These are phyloP conservation scores for Megalops cyprinoides DNA, from an alignment of 2,797 vertebrate genomes.

Conservation along the genomic window DNA sequence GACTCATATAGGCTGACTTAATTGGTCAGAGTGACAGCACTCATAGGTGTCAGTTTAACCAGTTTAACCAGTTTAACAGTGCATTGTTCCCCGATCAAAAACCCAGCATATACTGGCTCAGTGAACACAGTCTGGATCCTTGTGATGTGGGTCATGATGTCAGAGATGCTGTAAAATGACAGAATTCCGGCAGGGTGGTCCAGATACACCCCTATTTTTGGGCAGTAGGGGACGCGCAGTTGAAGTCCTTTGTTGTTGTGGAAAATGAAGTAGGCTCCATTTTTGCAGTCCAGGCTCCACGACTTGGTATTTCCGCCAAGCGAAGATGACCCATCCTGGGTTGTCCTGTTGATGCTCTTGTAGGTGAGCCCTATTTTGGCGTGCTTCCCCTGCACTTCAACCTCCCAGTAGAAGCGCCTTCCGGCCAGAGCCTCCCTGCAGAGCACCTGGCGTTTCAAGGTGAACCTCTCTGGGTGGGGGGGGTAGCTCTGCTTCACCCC, in stretches of 20 bases:
- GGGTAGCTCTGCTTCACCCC: background rate
- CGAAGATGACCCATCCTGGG: slow-evolving; percentile 33
- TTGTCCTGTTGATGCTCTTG: slow-evolving; percentile 53
- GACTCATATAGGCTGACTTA: no score
- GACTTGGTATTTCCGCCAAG: slow-evolving; percentile 61
- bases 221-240: slow-evolving; percentile 42
- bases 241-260: slow-evolving; percentile 42
- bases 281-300: slow-evolving; percentile 64
- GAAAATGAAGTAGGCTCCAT: slow-evolving; percentile 53
- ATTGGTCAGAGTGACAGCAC: no score
- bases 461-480: slow-evolving; percentile 42
- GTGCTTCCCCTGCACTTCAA: slow-evolving; percentile 57
- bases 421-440: slow-evolving; percentile 59
- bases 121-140: slow-evolving; percentile 49
- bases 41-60: no score
- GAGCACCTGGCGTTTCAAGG: slow-evolving; percentile 52
- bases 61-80: slow-evolving; percentile 56
- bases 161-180: slow-evolving; percentile 62
- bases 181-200: slow-evolving; percentile 55
- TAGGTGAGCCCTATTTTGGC: slow-evolving; percentile 63
- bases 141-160: slow-evolving; percentile 61
- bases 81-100: slow-evolving; percentile 61
- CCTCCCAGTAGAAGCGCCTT: slow-evolving; percentile 62
- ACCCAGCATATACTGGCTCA: slow-evolving; percentile 63
- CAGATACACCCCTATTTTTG: slow-evolving; percentile 59